phyloP scores from a whole-genome alignment of 2,888 invertebrate species.

The Sclerodermus sp. region DNA sequence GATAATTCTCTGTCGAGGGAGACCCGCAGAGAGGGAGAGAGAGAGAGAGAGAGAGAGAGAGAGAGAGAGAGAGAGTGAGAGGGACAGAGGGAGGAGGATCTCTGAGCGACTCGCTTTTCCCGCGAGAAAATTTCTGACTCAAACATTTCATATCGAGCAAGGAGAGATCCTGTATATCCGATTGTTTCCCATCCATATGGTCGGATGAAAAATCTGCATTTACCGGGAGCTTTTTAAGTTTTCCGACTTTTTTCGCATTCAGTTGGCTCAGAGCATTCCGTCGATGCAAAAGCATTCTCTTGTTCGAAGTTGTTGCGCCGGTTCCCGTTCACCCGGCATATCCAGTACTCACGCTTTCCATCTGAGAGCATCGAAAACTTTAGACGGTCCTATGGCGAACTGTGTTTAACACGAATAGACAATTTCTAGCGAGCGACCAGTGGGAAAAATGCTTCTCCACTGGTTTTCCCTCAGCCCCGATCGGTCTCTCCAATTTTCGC shows the following conservation, averaged over 20 bases:
- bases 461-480: too few relatives aligned
- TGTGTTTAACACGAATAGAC: constrained; percentile 55
- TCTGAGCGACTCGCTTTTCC: too few relatives aligned
- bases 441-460: too few relatives aligned
- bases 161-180: too few relatives aligned
- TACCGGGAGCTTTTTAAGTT: constrained; percentile 12
- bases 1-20: too few relatives aligned
- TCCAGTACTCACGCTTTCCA: constrained; percentile 30
- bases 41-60: too few relatives aligned
- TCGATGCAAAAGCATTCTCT: constrained; percentile 56
- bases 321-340: constrained; percentile 21
- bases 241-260: constrained; percentile 13
- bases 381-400: constrained; percentile 31
- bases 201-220: constrained; percentile 5
- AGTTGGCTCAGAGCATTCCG: constrained; percentile 40
- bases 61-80: too few relatives aligned
- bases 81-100: too few relatives aligned
- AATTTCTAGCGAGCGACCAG: constrained; percentile 36
- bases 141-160: too few relatives aligned
- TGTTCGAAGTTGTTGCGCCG: constrained; percentile 44
- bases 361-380: constrained; percentile 43
- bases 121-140: too few relatives aligned
- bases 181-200: background rate
- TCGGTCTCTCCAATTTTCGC: too few relatives aligned
- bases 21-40: too few relatives aligned